These are phyloP conservation scores for Argentina silus DNA, from an alignment of 2,797 vertebrate species.

Conservation along the genomic window DNA sequence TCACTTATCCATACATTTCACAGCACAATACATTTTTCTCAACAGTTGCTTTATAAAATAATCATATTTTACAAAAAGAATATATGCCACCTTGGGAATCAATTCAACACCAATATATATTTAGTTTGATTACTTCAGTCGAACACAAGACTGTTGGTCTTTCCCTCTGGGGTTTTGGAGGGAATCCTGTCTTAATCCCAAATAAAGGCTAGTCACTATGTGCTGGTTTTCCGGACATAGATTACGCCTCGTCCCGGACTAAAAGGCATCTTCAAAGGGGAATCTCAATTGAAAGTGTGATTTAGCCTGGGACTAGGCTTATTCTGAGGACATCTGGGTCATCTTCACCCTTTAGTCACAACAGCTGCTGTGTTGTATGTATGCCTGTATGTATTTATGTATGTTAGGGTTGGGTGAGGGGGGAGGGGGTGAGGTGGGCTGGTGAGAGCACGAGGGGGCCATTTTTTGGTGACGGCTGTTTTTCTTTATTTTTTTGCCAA, in stretches of 20 bases:
- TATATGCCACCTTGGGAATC: constrained; percentile 21
- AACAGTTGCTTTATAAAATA: constrained; percentile 56
- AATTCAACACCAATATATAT: constrained; percentile 18
- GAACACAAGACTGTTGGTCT: background rate
- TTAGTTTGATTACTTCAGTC: constrained; percentile 11
- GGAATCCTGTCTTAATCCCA: background rate
- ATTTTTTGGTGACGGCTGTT: too few relatives aligned
- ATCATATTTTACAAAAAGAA: constrained; percentile 44
- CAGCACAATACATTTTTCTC: constrained; percentile 16
- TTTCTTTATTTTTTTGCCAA: too few relatives aligned
- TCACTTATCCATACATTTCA: background rate
- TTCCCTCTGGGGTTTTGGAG: background rate
- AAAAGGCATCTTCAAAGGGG: too few relatives aligned
- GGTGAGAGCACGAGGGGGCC: too few relatives aligned
- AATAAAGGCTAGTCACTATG: background rate
- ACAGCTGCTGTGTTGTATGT: background rate
- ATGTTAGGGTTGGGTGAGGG: too few relatives aligned
- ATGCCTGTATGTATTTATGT: too few relatives aligned
- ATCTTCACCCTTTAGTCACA: background rate
- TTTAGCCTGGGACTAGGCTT: too few relatives aligned
- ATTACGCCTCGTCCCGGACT: too few relatives aligned
- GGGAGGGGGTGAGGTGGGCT: too few relatives aligned
- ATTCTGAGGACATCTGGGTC: background rate
- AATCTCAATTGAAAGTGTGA: too few relatives aligned
- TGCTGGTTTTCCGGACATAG: too few relatives aligned